Evolutionary conservation across 2,888 invertebrate genomes (phyloP), one percentile per base, ranked within the genome.

Genomic region (Ephialtes manifestator): DNA sequence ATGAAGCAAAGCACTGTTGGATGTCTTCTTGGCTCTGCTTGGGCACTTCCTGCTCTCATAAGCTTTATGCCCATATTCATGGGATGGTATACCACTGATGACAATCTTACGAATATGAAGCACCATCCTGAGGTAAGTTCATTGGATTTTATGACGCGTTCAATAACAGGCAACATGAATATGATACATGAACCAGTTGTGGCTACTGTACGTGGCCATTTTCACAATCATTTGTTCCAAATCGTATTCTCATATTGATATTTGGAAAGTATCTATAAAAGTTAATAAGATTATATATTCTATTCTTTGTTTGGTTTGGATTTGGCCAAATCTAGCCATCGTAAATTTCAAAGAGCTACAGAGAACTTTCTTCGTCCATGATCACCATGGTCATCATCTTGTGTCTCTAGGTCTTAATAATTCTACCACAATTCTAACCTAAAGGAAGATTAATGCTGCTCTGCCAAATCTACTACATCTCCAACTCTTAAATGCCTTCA

Each of bases 1-100:
- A 98, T 99, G 98, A 98, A 98, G 0, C 96, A 97, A 90, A 95
- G 96, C 89, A 97, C 97, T 4, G 97, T 97, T 2, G 95, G 93
- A 0, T 93, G 94, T 85, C 94, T 94, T 93, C 91, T 95, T 10
- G 94, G 94, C 53, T 94, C 94, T 67, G 96, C 95, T 2, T 96
- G 96, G 96, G 90, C 95, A 20, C 94, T 95, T 0, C 96, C 96
- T 0, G 95, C 95, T 2, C 94, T 96, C 81, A 96, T 96, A 81
- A 96, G 96, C 75, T 96, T 96, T 92, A 95, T 96, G 63, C 96
- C 96, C 4, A 96, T 96, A 75, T 96, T 96, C 91, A 94, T 95
- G 95, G 94, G 96, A 18, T 96, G 96, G 95, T 97, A 97, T 93
- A 96, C 97, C 10, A 97, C 97, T 0, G 94, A 94, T 20, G 96